Evolutionary conservation across 2,888 invertebrate species (phyloP).

Genomic region (Lamproptera curius): DNA sequence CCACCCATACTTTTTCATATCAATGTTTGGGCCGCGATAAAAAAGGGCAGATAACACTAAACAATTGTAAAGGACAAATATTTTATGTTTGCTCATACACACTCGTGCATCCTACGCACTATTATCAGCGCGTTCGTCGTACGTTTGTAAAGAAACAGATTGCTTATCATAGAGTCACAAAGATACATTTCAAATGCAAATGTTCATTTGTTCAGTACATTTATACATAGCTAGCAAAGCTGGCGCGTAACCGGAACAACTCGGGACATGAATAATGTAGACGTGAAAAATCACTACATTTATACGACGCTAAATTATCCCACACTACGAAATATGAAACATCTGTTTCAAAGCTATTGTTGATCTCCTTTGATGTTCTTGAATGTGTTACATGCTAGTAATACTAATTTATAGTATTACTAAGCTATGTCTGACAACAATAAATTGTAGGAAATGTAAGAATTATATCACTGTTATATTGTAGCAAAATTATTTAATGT

Average conservation of each 20-base stretch:
- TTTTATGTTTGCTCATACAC: not conserved
- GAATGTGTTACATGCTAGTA: not conserved
- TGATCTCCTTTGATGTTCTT: slow-evolving; percentile 15
- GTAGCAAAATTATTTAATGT: too few species aligned
- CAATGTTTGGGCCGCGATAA: slow-evolving; percentile 15
- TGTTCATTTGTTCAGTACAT: not conserved
- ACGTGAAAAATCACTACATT: slow-evolving; percentile 14
- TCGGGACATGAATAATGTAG: slow-evolving; percentile 10
- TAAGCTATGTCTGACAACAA: too few species aligned
- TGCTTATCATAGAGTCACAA: slow-evolving; percentile 4
- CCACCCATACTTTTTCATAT: slow-evolving; percentile 7
- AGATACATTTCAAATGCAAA: slow-evolving; percentile 11
- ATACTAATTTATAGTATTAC: too few species aligned
- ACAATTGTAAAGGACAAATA: slow-evolving; percentile 10
- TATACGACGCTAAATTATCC: slow-evolving; percentile 11
- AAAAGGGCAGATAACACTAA: slow-evolving; percentile 5
- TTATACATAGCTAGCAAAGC: not conserved
- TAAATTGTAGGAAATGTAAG: too few species aligned
- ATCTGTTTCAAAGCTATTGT: slow-evolving; percentile 12
- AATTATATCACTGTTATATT: too few species aligned
- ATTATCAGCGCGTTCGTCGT: too few species aligned
- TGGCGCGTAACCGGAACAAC: not conserved
- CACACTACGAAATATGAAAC: slow-evolving; percentile 7
- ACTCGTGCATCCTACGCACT: too few species aligned
- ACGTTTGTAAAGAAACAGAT: slow-evolving; percentile 1